Conservation (phyloP, 2,888 invertebrate genomes). For the Andrena hattorfiana region DNA sequence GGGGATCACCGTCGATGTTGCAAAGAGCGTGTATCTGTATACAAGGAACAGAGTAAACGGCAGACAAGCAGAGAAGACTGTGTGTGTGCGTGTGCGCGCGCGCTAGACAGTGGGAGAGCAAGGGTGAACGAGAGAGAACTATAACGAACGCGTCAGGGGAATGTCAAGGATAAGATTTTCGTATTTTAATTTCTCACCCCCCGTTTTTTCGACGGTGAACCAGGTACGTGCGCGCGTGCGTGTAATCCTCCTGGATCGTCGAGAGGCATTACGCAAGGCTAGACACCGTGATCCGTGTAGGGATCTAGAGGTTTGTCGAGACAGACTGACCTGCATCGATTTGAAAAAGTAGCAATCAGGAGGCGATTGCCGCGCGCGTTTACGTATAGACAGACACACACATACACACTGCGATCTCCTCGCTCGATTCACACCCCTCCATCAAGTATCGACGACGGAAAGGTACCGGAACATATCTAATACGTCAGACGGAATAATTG, state of each 20-base stretch:
- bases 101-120: constrained; percentile 16
- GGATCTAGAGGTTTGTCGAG: constrained; percentile 16
- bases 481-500: no score
- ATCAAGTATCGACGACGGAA: neutral
- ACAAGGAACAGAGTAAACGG: constrained; percentile 8
- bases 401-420: constrained; percentile 45
- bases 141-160: constrained; percentile 25
- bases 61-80: constrained; percentile 3
- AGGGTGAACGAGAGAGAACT: constrained; percentile 33
- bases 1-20: neutral
- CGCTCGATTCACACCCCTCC: constrained; percentile 32
- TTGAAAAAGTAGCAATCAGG: neutral
- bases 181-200: neutral
- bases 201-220: constrained; percentile 33
- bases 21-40: neutral
- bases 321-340: neutral
- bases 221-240: constrained; percentile 64
- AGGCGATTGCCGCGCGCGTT: constrained; percentile 63
- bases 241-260: constrained; percentile 58
- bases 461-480: neutral
- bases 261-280: constrained; percentile 30
- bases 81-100: neutral
- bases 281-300: constrained; percentile 16
- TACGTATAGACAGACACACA: constrained; percentile 37
- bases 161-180: neutral